A percentile compares a stretch with the other conserved stretches of the same genome.
Evolutionary conservation across 2,888 invertebrate species (phyloP).

Genomic region (Aporophyla lueneburgensis): DNA sequence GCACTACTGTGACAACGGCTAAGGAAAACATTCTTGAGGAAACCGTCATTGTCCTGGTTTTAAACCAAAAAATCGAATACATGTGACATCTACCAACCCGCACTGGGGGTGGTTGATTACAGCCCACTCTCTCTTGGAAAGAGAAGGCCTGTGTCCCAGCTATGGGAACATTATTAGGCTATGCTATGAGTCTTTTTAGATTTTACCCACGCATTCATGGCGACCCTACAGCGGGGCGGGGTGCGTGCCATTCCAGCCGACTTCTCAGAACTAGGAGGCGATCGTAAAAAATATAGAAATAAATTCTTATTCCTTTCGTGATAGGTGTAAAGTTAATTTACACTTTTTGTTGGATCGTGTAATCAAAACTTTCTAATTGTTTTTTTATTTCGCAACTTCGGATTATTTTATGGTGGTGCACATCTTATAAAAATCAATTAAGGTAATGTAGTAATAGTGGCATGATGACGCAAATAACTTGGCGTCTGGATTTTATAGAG

Average conservation of each 20-base stretch:
- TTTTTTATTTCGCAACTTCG: slow-evolving; percentile 42
- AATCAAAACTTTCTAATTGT: slow-evolving; percentile 56
- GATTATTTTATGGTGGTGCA: slow-evolving; percentile 7
- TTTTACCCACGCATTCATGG: slow-evolving; percentile 25
- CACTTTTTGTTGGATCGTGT: slow-evolving; percentile 50
- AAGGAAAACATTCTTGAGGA: no score
- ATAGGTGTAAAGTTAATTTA: slow-evolving; percentile 66
- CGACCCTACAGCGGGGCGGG: slow-evolving; percentile 44
- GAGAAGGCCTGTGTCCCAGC: neutral
- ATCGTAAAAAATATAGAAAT: slow-evolving; percentile 62
- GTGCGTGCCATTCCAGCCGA: slow-evolving; percentile 55
- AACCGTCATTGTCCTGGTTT: no score
- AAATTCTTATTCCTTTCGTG: slow-evolving; percentile 55
- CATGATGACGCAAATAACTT: neutral
- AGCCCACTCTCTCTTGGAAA: no score
- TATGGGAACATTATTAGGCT: no score
- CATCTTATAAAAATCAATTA: neutral
- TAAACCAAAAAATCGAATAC: no score
- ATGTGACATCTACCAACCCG: no score
- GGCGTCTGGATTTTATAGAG: neutral
- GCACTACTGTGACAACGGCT: no score
- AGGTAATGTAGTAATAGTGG: neutral
- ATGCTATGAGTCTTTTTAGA: neutral
- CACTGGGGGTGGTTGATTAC: no score
- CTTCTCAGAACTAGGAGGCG: slow-evolving; percentile 60